These are phyloP conservation scores for Danio jaintianensis DNA, from an alignment of 2,797 vertebrate genomes.

Conservation along the genomic window DNA sequence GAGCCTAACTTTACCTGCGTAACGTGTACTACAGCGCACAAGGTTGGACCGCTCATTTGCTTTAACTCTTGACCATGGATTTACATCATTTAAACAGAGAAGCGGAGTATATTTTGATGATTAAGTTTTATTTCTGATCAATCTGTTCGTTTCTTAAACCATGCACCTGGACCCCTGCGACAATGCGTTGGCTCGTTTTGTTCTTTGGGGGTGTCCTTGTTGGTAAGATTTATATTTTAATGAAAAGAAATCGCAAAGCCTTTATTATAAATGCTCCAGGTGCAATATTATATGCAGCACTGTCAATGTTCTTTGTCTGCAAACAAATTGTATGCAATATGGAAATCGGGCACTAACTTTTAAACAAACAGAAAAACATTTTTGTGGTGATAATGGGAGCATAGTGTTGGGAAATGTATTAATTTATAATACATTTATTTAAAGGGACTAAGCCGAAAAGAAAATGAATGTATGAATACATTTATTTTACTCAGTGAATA, in stretches of 20 bases:
- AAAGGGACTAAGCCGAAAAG: too few relatives aligned
- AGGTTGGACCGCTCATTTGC: neutral
- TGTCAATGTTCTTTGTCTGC: neutral
- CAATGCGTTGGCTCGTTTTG: neutral
- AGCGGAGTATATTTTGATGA: too few relatives aligned
- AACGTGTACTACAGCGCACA: too few relatives aligned
- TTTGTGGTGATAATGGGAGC: neutral
- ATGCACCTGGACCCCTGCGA: neutral
- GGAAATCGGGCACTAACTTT: neutral
- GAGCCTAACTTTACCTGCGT: too few relatives aligned
- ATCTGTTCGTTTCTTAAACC: neutral
- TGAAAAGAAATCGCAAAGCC: fast-evolving
- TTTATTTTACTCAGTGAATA: neutral
- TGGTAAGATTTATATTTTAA: neutral
- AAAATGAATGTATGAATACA: too few relatives aligned
- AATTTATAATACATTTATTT: too few relatives aligned
- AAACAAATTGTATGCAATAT: neutral
- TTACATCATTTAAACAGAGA: neutral
- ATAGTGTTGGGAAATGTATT: neutral
- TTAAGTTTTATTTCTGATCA: neutral
- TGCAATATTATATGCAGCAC: neutral
- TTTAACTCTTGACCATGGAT: neutral
- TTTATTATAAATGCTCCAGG: neutral
- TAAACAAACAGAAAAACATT: neutral
- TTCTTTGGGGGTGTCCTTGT: neutral